Percentiles rank a stretch among this genome's conserved stretches.
phyloP scores from a whole-genome alignment of 2,888 invertebrate genomes.

The Scaeva pyrastri region DNA sequence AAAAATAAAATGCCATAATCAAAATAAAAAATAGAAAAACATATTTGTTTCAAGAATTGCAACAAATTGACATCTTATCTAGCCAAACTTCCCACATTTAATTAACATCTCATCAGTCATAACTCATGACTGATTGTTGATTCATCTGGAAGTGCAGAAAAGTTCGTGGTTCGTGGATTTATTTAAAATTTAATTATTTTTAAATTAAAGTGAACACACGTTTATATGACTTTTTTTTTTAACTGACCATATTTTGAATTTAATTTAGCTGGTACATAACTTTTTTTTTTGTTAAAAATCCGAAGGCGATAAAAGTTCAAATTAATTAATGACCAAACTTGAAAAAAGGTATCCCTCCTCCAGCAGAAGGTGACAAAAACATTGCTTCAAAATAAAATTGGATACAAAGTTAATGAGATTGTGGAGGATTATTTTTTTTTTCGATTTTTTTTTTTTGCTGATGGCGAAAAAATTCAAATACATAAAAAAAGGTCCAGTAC shows the following conservation, averaged over 20 bases:
- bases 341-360: not conserved
- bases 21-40: not conserved
- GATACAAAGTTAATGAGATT: conserved; percentile 15
- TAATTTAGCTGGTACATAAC: not conserved
- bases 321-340: conserved; percentile 32
- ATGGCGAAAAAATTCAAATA: not conserved
- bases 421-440: conserved; percentile 17
- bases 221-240: not conserved
- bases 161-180: not conserved
- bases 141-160: not conserved
- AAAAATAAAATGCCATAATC: not conserved
- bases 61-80: not conserved
- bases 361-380: conserved; percentile 12
- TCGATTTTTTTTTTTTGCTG: conserved; percentile 1
- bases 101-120: too few relatives aligned
- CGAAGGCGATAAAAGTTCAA: not conserved
- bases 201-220: conserved; percentile 4
- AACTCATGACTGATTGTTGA: not conserved
- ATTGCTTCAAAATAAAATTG: conserved; percentile 13
- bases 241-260: not conserved
- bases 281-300: not conserved
- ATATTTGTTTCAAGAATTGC: not conserved
- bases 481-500: conserved; percentile 19
- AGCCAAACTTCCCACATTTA: not conserved
- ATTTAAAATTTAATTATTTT: not conserved